These are phyloP conservation scores for Epinephelus fuscoguttatus DNA, from an alignment of 2,113 vertebrate species.

Conservation along the genomic window DNA sequence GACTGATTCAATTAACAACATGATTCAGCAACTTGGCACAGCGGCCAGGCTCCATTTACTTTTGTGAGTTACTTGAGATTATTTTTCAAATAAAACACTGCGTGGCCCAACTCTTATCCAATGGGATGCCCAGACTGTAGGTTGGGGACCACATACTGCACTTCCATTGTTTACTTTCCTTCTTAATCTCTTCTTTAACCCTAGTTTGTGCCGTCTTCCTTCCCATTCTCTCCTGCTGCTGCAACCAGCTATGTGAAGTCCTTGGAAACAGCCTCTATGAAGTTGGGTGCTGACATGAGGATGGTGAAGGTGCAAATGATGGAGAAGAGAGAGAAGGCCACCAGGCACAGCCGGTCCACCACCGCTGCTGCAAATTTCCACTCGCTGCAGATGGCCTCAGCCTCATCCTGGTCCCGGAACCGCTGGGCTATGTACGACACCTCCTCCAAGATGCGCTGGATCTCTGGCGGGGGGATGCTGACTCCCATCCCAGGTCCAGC, in stretches of 20 bases:
- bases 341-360: slow-evolving; percentile 95
- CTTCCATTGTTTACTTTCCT: neutral
- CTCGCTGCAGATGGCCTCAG: slow-evolving; percentile 90
- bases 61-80: slow-evolving; percentile 1
- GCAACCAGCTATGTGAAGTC: slow-evolving; percentile 86
- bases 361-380: slow-evolving; percentile 98
- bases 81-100: slow-evolving; percentile 18
- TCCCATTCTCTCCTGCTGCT: neutral
- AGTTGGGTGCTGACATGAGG: slow-evolving; percentile 97
- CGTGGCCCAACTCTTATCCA: neutral
- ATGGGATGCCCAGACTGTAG: neutral
- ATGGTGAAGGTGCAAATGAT: slow-evolving; percentile 98
- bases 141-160: slow-evolving; percentile 8
- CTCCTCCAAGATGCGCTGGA: slow-evolving; percentile 91
- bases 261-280: slow-evolving; percentile 96
- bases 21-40: slow-evolving; percentile 17
- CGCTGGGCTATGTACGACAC: slow-evolving; percentile 93
- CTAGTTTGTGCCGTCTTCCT: neutral
- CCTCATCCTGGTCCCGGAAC: slow-evolving; percentile 93
- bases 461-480: slow-evolving; percentile 79
- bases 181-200: slow-evolving; percentile 2
- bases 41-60: neutral
- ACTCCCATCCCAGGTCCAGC: slow-evolving; percentile 79
- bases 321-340: slow-evolving; percentile 97
- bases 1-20: neutral